A percentile compares a stretch with the other conserved stretches of the same genome.
Conservation (phyloP, 1,140 invertebrate species). For the Aethina tumida region DNA sequence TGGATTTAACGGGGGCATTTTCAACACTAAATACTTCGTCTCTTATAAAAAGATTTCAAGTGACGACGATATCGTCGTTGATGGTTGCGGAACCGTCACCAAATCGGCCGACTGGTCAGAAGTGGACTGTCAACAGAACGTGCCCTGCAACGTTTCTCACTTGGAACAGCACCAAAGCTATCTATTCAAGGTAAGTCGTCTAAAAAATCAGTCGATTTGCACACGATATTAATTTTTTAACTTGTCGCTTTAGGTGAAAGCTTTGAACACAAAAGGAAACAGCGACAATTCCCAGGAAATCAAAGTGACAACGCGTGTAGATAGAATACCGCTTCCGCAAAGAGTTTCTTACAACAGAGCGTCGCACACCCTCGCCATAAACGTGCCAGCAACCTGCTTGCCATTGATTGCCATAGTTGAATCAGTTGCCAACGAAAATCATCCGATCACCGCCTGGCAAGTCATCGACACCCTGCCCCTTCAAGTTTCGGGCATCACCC, state of each 20-base stretch:
- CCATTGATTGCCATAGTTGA: conserved; percentile 63
- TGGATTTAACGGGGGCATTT: conserved; percentile 80
- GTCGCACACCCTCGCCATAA: conserved; percentile 61
- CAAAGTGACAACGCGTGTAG: conserved; percentile 65
- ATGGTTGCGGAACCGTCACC: conserved; percentile 50
- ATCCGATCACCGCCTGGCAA: conserved; percentile 52
- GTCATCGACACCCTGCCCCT: conserved; percentile 58
- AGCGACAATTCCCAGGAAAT: conserved; percentile 79
- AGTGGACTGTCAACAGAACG: conserved; percentile 69
- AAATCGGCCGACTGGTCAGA: conserved; percentile 62
- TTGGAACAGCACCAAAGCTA: conserved; percentile 77
- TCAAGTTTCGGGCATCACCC: conserved; percentile 52
- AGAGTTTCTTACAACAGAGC: conserved; percentile 73
- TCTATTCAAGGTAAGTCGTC: conserved; percentile 55
- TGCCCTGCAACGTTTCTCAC: conserved; percentile 77
- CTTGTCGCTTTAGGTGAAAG: conserved; percentile 54
- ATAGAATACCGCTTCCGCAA: conserved; percentile 70
- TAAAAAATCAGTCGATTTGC: not conserved
- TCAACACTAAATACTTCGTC: conserved; percentile 77
- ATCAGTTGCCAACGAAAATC: conserved; percentile 46
- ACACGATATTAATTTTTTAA: not conserved
- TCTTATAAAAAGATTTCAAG: conserved; percentile 55
- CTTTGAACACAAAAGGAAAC: conserved; percentile 71
- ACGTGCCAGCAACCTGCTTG: conserved; percentile 63
- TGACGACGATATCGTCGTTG: conserved; percentile 47